These are phyloP conservation scores for Tenthredo mesomela DNA, from an alignment of 2,888 invertebrate genomes.

Conservation along the genomic window DNA sequence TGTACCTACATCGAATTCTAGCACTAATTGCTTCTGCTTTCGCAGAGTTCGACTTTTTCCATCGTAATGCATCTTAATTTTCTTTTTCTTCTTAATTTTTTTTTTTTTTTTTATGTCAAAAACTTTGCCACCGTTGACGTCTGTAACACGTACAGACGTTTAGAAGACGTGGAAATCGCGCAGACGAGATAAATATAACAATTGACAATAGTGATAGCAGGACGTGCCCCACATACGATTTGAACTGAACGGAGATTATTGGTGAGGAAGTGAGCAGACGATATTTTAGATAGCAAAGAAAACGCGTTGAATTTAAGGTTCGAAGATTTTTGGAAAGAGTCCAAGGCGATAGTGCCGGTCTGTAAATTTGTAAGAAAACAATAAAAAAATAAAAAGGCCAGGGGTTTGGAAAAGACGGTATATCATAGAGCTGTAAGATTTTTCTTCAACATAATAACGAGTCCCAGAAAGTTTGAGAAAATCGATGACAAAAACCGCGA, in stretches of 20 bases:
- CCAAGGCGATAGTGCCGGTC: slow-evolving; percentile 12
- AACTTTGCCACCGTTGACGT: neutral
- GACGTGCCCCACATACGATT: neutral
- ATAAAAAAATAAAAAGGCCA: neutral
- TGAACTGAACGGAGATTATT: neutral
- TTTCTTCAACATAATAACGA: neutral
- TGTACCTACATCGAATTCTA: neutral
- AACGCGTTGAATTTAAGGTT: neutral
- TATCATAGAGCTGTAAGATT: neutral
- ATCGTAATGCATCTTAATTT: slow-evolving; percentile 7
- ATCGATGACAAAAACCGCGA: neutral
- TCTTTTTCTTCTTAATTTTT: slow-evolving; percentile 43
- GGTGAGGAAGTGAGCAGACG: neutral
- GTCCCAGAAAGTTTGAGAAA: neutral
- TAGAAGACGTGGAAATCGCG: neutral
- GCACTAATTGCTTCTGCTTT: neutral
- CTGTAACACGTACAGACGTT: neutral
- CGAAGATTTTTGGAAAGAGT: neutral
- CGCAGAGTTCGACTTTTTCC: neutral
- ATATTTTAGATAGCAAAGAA: neutral
- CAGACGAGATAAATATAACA: neutral
- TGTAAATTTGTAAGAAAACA: neutral
- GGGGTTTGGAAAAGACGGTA: neutral
- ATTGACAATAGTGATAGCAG: neutral
- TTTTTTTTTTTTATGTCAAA: neutral